Conservation (phyloP, 2,113 vertebrate genomes). For the Andinoacara biseriatus region DNA sequence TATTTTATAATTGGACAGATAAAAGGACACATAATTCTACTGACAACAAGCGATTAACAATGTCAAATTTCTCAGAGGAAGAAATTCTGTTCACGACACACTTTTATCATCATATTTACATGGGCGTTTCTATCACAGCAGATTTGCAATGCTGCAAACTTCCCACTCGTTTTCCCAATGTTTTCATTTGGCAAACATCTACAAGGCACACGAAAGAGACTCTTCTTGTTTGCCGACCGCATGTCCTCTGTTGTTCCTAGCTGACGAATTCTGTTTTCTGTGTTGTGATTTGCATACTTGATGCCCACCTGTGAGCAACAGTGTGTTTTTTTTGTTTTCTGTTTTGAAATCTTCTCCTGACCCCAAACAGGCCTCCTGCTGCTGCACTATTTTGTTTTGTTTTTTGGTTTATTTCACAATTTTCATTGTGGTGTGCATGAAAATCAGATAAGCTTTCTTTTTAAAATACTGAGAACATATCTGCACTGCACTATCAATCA, state of each 20-base stretch:
- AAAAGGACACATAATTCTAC: neutral
- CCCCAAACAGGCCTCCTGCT: neutral
- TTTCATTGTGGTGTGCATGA: neutral
- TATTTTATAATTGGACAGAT: conserved; percentile 21
- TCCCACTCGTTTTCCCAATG: neutral
- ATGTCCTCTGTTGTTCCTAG: neutral
- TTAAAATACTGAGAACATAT: neutral
- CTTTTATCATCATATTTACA: neutral
- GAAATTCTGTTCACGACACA: neutral
- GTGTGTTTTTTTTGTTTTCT: neutral
- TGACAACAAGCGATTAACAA: neutral
- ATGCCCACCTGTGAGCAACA: neutral
- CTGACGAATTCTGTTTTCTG: neutral
- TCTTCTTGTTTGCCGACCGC: neutral
- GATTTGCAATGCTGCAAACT: neutral
- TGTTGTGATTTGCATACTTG: conserved; percentile 21
- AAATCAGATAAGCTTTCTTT: neutral
- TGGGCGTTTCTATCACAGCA: neutral
- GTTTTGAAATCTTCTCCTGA: neutral
- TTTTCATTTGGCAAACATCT: neutral
- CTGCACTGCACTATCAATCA: neutral
- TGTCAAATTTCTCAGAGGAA: neutral
- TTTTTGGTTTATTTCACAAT: neutral
- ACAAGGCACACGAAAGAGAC: neutral
- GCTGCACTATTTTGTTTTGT: neutral